Evolutionary conservation across 2,797 vertebrate species (phyloP).

Genomic region (Mionectes olivaceus): DNA sequence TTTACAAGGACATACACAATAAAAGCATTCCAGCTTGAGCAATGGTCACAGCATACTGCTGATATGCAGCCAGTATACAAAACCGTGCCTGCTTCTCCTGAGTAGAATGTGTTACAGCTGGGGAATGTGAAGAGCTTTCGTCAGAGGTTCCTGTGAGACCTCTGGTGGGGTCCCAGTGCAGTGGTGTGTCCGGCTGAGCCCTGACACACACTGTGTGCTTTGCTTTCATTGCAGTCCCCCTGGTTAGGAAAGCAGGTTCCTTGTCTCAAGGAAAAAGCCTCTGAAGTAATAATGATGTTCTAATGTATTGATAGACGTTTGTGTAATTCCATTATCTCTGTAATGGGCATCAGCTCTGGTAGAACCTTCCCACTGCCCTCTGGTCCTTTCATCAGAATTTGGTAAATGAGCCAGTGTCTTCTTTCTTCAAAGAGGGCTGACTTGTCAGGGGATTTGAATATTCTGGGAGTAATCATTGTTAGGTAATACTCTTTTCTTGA

Average conservation of each 20-base stretch:
- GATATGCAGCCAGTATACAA: not conserved
- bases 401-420: not conserved
- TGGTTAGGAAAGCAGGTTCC: not conserved
- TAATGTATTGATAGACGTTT: not conserved
- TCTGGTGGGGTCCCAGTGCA: fast-evolving
- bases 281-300: conserved; percentile 3
- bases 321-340: not conserved
- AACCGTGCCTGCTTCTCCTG: not conserved
- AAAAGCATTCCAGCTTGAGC: not conserved
- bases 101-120: not conserved
- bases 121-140: not conserved
- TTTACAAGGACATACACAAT: not conserved
- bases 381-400: not conserved
- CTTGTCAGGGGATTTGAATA: not conserved
- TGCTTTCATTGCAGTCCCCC: not conserved
- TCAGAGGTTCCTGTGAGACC: not conserved
- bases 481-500: not conserved
- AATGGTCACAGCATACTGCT: not conserved
- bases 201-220: not conserved
- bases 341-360: not conserved
- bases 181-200: not conserved
- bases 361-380: not conserved
- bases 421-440: not conserved
- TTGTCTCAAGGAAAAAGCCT: conserved; percentile 28
- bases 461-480: not conserved